Conservation (phyloP, 92 coral and sea anemone species). For the Palythoa grandis region DNA sequence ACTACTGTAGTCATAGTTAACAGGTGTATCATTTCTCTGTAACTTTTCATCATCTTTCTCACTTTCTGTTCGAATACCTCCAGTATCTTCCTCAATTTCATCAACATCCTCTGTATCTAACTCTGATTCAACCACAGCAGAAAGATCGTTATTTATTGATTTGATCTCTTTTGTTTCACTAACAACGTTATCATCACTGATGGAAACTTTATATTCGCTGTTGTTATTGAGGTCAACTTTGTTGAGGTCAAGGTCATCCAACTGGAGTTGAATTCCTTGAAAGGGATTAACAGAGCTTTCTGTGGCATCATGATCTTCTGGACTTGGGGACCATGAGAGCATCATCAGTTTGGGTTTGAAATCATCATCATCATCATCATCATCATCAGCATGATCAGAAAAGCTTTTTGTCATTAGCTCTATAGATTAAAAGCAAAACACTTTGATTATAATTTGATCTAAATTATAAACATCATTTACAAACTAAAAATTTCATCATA, state of each 20-base stretch:
- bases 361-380: slow-evolving; percentile 77
- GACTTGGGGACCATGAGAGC: slow-evolving; percentile 69
- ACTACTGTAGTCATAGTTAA: slow-evolving; percentile 35
- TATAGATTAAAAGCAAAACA: not conserved
- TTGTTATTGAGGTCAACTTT: slow-evolving; percentile 66
- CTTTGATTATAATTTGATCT: slow-evolving; percentile 23
- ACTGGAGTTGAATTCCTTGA: slow-evolving; percentile 74
- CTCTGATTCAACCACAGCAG: slow-evolving; percentile 59
- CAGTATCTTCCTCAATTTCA: slow-evolving; percentile 82
- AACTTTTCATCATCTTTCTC: not conserved
- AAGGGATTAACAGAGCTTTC: slow-evolving; percentile 79
- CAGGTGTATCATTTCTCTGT: slow-evolving; percentile 11
- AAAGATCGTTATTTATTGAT: slow-evolving; percentile 69
- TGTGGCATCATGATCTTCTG: slow-evolving; percentile 53
- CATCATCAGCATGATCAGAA: slow-evolving; percentile 62
- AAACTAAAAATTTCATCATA: no score
- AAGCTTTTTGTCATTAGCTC: slow-evolving; percentile 21
- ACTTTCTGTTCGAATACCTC: not conserved
- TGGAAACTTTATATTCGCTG: slow-evolving; percentile 43
- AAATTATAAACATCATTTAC: not conserved
- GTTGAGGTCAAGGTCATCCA: slow-evolving; percentile 79
- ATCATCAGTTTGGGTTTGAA: slow-evolving; percentile 85
- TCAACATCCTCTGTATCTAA: slow-evolving; percentile 82
- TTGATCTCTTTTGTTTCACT: slow-evolving; percentile 71
- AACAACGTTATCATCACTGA: slow-evolving; percentile 15